Conservation (phyloP, 2,113 vertebrate genomes). For the Monarcha castaneiventris region DNA sequence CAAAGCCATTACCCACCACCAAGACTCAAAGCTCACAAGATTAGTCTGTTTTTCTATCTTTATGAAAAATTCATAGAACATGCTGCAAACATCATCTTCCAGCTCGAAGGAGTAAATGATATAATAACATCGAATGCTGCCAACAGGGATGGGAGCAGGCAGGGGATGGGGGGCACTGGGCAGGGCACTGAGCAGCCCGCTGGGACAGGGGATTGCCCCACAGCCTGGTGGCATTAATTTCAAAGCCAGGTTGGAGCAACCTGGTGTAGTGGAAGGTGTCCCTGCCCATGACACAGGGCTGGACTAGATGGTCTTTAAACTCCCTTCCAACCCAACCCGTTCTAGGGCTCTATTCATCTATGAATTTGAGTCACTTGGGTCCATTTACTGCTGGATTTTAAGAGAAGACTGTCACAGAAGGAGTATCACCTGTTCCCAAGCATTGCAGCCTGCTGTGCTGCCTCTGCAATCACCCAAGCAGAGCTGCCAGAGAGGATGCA, state of each 20-base stretch:
- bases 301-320: not conserved
- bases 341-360: not conserved
- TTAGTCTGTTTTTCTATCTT: conserved; percentile 57
- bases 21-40: conserved; percentile 65
- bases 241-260: not conserved
- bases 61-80: conserved; percentile 71
- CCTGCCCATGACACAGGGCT: fast-evolving
- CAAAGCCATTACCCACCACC: conserved; percentile 69
- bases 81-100: conserved; percentile 35
- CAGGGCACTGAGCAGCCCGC: not conserved
- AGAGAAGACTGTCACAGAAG: not conserved
- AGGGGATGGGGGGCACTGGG: not conserved
- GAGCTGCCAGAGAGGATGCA: not conserved
- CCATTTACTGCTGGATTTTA: not conserved
- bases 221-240: not conserved
- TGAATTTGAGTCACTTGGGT: not conserved
- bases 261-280: not conserved
- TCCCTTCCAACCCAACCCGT: not conserved
- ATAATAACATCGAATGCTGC: not conserved
- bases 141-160: not conserved
- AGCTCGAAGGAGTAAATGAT: conserved; percentile 42
- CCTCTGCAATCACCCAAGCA: not conserved
- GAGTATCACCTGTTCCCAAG: not conserved
- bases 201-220: not conserved
- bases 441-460: not conserved